Percentiles rank a stretch among this genome's conserved stretches.
Evolutionary conservation across 2,113 vertebrate genomes (phyloP).

Genomic region (Nycticorax nycticorax): DNA sequence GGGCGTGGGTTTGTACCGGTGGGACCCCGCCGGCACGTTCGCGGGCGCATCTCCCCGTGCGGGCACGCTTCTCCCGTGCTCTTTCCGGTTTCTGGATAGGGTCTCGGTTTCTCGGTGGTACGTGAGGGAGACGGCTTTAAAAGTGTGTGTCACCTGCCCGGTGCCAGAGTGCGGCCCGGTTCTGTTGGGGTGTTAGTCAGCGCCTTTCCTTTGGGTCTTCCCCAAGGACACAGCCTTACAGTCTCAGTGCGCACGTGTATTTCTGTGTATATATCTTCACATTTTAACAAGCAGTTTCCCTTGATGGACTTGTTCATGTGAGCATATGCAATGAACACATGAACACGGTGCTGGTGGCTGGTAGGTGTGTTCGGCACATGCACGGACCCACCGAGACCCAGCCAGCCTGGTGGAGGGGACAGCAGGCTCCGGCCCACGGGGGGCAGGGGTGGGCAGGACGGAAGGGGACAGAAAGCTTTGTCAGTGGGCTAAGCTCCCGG

Average conservation of each 20-base stretch:
- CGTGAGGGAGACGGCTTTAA: too few relatives aligned
- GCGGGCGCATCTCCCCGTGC: too few relatives aligned
- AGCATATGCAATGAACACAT: fast-evolving
- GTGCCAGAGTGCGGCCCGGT: fast-evolving
- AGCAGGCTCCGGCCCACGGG: fast-evolving
- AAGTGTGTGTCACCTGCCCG: fast-evolving
- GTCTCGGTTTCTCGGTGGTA: too few relatives aligned
- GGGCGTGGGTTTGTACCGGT: fast-evolving
- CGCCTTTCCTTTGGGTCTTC: too few relatives aligned
- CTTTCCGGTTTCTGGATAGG: fast-evolving
- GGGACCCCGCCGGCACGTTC: fast-evolving
- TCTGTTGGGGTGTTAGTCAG: fast-evolving
- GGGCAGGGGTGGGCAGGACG: not conserved
- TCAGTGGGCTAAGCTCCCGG: fast-evolving
- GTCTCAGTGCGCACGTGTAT: fast-evolving
- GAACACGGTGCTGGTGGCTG: fast-evolving
- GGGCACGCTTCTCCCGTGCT: fast-evolving
- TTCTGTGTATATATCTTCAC: not conserved
- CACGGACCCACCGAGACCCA: fast-evolving
- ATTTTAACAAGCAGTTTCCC: not conserved
- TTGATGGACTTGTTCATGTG: fast-evolving
- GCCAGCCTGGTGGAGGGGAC: not conserved
- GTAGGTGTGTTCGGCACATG: not conserved
- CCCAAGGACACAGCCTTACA: fast-evolving
- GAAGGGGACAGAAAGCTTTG: not conserved